Base-by-base conservation (phyloP, 2,888 invertebrate genomes). In the Aporophyla nigra region DNA sequence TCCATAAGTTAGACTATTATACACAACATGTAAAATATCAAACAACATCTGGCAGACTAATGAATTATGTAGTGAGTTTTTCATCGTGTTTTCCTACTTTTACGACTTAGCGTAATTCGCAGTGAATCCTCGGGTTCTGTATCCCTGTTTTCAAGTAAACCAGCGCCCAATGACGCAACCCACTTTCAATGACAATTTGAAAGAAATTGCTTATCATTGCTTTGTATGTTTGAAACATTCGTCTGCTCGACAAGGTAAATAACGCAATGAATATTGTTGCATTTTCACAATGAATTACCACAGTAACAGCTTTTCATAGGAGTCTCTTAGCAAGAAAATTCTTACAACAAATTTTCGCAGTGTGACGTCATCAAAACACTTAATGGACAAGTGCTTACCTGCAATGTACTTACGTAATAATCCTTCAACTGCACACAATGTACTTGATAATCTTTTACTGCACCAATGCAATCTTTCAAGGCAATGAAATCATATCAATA, bases 21-120 rank as follows among this genome's bases (percentile, higher is more conserved):
- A 78, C 78, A 72, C 58, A 63, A 70, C 14, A 66, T 71, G 82
- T 71, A 71, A 49, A 79, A 58, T 77, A 62, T 65, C 54, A 70
- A 78, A 85, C 80, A 80, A 84, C 87, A 87, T 87, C 87, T 88
- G 87, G 87, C 84, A 76, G 61, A 76, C 72, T 75, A 14, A 79
- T 88, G 77, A 82, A 86, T 87, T 78, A 86, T 84, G 51, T 69
- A 85, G 68, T 33, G 43, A 33, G 43, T 53, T 71, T 62, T 71
- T 68, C 62, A 53, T 56, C 12, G 43, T 59, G 62, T 71, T 54
- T 80, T 69, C 46, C 33, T 61, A 43, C n/a, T 56, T 83, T 73
- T 66, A 21, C 46, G 21, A n/a, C 3, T 1, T 49, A 21, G 10
- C 24, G 56, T 65, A 19, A 40, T 66, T 61, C 14, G 14, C 1